These are phyloP conservation scores for Coelogynopora nodosa DNA, from an alignment of 2,888 invertebrate species.

Conservation along the genomic window DNA sequence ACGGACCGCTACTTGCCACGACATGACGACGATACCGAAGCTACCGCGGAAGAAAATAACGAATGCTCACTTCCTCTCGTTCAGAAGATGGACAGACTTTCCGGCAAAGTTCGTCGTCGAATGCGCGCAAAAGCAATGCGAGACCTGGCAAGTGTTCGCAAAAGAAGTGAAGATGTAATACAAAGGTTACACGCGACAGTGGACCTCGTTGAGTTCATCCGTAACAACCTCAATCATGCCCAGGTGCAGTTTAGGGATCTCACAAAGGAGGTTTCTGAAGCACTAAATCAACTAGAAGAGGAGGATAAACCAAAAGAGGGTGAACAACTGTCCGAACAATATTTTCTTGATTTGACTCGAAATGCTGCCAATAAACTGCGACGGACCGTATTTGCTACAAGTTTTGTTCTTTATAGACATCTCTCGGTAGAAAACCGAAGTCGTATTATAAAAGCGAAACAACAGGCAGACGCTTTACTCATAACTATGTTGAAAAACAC, in stretches of 20 bases:
- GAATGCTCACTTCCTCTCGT: not conserved
- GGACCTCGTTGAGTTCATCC: conserved; percentile 48
- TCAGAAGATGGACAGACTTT: conserved; percentile 47
- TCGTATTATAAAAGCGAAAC: not conserved
- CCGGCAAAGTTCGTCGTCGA: conserved; percentile 52
- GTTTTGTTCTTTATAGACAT: not conserved
- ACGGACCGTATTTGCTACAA: not conserved
- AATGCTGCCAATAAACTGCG: not conserved
- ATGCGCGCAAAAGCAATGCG: conserved; percentile 55
- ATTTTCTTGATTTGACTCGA: not conserved
- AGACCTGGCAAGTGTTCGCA: conserved; percentile 52
- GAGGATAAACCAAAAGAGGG: not conserved
- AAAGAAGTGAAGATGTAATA: conserved; percentile 53
- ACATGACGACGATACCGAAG: conserved; percentile 22
- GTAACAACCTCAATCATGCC: not conserved
- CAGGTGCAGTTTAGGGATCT: not conserved
- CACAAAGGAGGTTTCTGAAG: not conserved
- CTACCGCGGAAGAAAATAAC: not conserved
- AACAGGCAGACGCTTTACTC: not conserved
- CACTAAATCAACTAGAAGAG: not conserved
- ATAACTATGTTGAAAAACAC: not conserved
- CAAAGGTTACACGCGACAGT: conserved; percentile 54
- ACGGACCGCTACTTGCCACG: conserved; percentile 72
- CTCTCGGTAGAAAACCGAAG: not conserved
- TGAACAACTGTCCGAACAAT: not conserved